Evolutionary conservation across 2,888 invertebrate genomes (phyloP), one percentile per base, ranked within the genome.

Genomic region (Macrosoma leucophasiata): DNA sequence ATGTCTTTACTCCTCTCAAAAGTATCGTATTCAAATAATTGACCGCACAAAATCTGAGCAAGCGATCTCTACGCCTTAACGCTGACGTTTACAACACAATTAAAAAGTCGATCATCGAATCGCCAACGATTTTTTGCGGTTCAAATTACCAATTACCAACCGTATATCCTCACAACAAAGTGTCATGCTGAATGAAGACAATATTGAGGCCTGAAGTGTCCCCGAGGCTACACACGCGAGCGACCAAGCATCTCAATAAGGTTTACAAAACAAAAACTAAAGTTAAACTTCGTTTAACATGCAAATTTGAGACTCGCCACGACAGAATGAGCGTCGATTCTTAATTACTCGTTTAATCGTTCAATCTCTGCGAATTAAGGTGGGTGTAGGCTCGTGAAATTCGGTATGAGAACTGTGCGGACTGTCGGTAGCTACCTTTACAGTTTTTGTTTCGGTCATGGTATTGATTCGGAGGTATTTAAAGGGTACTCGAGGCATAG

Each of bases 291-390:
- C 82, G 84, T 82, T 84, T 84, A 84, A 84, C 82, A 84, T 84
- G 84, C 82, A 84, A 84, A 84, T 84, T 82, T 84, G 78, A 84
- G 69, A 84, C 75, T 74, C 65, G 57, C 74, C 69, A 62, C 67
- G 78, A 84, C 81, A 76, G 77, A 77, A 81, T 78, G 76, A 76
- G 71, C 76, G 78, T 76, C 73, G 72, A 82, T 84, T 81, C 81
- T 84, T 84, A 84, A 84, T 84, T 84, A 84, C 81, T 75, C 63
- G 55, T 68, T 77, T 82, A 82, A 84, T 84, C 82, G 74, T 71
- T 78, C 76, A 78, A 84, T 82, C 81, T 77, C 55, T 44, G 52
- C 46, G 58, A 54, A 53, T 61, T 58, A 60, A 66, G 56, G 75
- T 66, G 70, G 65, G 73, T 68, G 68, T 67, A 62, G 52, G 55